Conservation (phyloP, 2,113 vertebrate genomes). For the Ursus arctos region DNA sequence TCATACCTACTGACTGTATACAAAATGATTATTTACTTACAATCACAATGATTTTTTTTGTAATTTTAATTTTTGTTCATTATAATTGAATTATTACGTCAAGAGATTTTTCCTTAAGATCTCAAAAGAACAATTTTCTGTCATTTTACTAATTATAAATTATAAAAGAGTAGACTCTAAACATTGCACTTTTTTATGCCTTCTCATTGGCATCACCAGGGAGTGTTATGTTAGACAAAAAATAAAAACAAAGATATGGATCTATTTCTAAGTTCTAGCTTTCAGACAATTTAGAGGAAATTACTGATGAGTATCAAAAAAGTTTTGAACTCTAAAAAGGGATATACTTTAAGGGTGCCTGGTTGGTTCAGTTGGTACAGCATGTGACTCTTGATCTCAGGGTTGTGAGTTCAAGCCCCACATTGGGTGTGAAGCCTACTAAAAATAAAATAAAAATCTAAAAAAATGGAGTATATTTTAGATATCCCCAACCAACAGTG, state of each 20-base stretch:
- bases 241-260: neutral
- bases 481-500: neutral
- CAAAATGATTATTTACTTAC: neutral
- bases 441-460: neutral
- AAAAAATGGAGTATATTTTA: neutral
- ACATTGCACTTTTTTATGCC: neutral
- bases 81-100: conserved; percentile 10
- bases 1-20: neutral
- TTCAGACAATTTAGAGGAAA: conserved; percentile 30
- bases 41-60: neutral
- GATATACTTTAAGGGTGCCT: neutral
- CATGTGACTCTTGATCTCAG: neutral
- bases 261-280: conserved; percentile 1
- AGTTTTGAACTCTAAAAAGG: conserved; percentile 15
- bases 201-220: neutral
- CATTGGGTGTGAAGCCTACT: neutral
- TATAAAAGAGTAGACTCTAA: neutral
- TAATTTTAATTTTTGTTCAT: neutral
- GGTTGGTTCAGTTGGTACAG: neutral
- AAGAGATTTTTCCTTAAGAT: neutral
- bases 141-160: conserved; percentile 34
- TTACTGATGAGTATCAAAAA: neutral
- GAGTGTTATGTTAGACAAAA: neutral
- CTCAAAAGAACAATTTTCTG: neutral
- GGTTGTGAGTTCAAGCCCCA: neutral